Conservation (phyloP, 2,888 invertebrate species). For the Dexiosoma caninum region DNA sequence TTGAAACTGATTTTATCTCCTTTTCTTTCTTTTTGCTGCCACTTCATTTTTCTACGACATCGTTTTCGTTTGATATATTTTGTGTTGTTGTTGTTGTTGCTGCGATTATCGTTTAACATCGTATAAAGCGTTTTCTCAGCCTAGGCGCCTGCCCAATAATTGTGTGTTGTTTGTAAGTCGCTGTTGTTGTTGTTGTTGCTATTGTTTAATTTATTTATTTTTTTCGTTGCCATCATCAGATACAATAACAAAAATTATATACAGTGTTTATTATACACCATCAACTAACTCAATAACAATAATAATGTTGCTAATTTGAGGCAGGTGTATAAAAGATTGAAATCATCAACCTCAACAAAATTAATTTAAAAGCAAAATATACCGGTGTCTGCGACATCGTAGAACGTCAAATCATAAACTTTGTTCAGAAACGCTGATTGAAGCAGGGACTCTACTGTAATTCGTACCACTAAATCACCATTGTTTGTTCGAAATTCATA, state of each 20-base stretch:
- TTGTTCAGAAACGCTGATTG: no score
- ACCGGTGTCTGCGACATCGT: no score
- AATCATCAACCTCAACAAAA: not conserved
- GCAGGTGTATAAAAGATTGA: not conserved
- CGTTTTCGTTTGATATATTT: constrained; percentile 6
- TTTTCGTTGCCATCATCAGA: constrained; percentile 19
- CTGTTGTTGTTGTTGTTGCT: not conserved
- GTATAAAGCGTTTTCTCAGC: constrained; percentile 29
- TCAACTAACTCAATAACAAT: constrained; percentile 8
- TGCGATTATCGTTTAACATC: constrained; percentile 29
- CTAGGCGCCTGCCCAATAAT: constrained; percentile 49
- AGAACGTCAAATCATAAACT: no score
- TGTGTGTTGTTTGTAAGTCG: constrained; percentile 9
- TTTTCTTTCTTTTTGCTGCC: not conserved
- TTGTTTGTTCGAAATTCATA: no score
- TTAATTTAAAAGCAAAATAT: no score
- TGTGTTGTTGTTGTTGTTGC: not conserved
- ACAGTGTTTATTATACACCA: no score
- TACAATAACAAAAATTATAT: constrained; percentile 24
- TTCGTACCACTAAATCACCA: no score
- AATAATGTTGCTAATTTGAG: not conserved
- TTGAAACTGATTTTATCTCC: constrained; percentile 69
- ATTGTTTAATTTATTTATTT: not conserved
- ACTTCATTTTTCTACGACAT: not conserved
- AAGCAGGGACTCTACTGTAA: no score